Conservation (phyloP, 2,888 invertebrate genomes). For the Dorcus hopei region DNA sequence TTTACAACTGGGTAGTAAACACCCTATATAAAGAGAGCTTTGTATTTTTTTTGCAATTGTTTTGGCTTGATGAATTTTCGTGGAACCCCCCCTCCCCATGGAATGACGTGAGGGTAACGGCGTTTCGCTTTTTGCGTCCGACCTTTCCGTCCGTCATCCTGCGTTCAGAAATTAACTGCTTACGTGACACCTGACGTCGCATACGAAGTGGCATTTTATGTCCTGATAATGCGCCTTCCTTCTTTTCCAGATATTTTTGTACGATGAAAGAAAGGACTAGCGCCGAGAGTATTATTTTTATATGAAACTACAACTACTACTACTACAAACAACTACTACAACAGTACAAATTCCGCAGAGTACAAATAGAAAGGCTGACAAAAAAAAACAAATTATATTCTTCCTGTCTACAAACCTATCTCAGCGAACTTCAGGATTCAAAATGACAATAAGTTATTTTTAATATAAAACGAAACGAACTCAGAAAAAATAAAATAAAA, state of each 20-base stretch:
- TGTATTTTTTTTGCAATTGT: neutral
- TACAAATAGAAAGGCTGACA: conserved; percentile 42
- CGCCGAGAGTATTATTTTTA: conserved; percentile 42
- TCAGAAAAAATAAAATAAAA: neutral
- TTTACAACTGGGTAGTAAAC: no score
- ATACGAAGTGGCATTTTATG: no score
- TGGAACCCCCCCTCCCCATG: no score
- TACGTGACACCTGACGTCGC: no score
- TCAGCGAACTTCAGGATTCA: conserved; percentile 46
- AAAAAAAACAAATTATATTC: conserved; percentile 12
- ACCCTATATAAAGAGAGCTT: no score
- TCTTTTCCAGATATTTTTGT: conserved; percentile 42
- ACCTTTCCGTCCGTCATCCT: no score
- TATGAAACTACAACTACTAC: conserved; percentile 14
- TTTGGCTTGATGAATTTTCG: neutral
- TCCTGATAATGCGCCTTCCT: neutral
- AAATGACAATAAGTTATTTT: conserved; percentile 31
- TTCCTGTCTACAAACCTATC: conserved; percentile 40
- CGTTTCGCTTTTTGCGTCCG: no score
- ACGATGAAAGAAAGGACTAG: conserved; percentile 38
- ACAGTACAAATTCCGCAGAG: conserved; percentile 47
- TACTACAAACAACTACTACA: no score
- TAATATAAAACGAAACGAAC: neutral
- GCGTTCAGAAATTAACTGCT: no score
- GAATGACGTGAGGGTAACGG: no score